phyloP scores from a whole-genome alignment of 2,888 invertebrate genomes.

The Trilocha varians region DNA sequence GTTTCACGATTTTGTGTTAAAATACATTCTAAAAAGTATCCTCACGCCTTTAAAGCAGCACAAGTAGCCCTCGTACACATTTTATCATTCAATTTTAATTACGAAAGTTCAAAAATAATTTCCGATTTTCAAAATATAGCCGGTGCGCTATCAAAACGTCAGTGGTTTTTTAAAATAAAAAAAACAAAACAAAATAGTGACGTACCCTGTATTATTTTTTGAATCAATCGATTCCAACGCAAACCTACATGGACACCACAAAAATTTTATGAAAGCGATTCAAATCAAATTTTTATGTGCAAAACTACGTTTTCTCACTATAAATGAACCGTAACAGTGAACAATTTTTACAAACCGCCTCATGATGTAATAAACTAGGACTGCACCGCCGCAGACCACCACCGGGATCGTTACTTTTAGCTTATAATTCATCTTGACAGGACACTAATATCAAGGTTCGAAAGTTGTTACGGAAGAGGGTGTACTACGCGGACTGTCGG shows the following conservation, averaged over 20 bases:
- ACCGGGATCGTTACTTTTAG: conserved; percentile 65
- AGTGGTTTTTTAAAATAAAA: conserved; percentile 21
- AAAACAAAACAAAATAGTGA: conserved; percentile 36
- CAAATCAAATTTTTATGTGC: not conserved
- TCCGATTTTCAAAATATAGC: not conserved
- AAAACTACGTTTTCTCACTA: not conserved
- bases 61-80: conserved; percentile 68
- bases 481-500: conserved; percentile 43
- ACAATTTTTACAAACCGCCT: conserved; percentile 59
- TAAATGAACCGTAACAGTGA: conserved; percentile 1
- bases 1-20: conserved; percentile 6
- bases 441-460: conserved; percentile 26
- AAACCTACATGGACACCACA: conserved; percentile 21
- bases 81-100: conserved; percentile 11
- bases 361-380: conserved; percentile 69
- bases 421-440: conserved; percentile 60
- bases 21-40: conserved; percentile 15
- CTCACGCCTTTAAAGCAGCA: conserved; percentile 66
- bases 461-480: conserved; percentile 32
- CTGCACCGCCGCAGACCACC: conserved; percentile 68
- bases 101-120: not conserved
- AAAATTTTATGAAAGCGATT: no score
- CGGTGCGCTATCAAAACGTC: conserved; percentile 3
- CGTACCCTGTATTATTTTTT: conserved; percentile 30
- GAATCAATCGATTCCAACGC: conserved; percentile 29